Percentiles rank a stretch among this genome's conserved stretches.
Evolutionary conservation across 2,797 vertebrate species (phyloP).

Genomic region (Premnoplex brunnescens): DNA sequence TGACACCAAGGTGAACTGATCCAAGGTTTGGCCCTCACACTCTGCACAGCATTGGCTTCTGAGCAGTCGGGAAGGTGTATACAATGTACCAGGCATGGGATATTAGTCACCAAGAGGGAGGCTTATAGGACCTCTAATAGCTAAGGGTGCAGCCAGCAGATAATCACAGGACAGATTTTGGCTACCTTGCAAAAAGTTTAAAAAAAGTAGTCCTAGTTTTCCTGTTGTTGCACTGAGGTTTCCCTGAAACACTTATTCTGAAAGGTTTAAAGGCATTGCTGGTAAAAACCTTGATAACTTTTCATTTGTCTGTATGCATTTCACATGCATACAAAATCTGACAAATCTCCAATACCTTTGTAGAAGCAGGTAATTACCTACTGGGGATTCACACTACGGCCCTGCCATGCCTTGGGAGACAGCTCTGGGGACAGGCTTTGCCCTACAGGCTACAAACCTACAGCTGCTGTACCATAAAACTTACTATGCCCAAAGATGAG

Average conservation of each 20-base stretch:
- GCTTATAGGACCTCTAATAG: not conserved
- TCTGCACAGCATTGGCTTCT: not conserved
- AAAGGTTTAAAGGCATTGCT: not conserved
- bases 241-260: not conserved
- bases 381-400: not conserved
- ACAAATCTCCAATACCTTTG: not conserved
- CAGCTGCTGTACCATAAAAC: fast-evolving
- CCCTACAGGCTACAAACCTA: not conserved
- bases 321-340: not conserved
- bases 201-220: not conserved
- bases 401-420: not conserved
- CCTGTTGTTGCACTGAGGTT: not conserved
- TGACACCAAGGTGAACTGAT: not conserved
- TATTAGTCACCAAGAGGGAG: not conserved
- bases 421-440: not conserved
- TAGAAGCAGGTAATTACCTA: not conserved
- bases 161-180: not conserved
- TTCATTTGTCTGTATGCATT: fast-evolving
- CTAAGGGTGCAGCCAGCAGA: not conserved
- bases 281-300: not conserved
- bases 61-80: not conserved
- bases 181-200: not conserved
- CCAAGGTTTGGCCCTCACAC: not conserved
- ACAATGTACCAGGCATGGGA: not conserved
- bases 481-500: not conserved